phyloP scores from a whole-genome alignment of 2,888 invertebrate species.

The Aricia artaxerxes region DNA sequence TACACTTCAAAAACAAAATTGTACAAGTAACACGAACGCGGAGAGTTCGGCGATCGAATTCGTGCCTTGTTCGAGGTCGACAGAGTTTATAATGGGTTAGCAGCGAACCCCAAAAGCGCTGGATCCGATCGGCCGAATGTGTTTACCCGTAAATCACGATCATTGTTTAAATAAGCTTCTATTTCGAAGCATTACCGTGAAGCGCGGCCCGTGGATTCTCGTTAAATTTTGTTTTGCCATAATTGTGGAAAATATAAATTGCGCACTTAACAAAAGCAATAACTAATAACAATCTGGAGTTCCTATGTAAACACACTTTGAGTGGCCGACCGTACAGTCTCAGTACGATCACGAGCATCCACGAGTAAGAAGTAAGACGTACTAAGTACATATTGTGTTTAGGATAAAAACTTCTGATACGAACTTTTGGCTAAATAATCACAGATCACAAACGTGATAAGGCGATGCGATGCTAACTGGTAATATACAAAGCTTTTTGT shows the following conservation, averaged over 20 bases:
- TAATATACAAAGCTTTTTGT: too few species aligned
- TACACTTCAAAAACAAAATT: constrained; percentile 49
- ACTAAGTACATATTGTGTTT: background rate
- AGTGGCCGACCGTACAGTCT: background rate
- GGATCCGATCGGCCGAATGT: constrained; percentile 59
- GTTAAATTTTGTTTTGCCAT: constrained; percentile 64
- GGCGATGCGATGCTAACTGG: too few species aligned
- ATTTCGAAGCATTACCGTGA: constrained; percentile 73
- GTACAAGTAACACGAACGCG: constrained; percentile 44
- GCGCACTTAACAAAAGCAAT: constrained; percentile 51
- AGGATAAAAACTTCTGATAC: too few species aligned
- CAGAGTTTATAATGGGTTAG: constrained; percentile 50
- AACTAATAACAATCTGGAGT: constrained; percentile 42
- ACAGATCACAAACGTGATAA: too few species aligned
- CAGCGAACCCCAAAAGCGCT: constrained; percentile 49
- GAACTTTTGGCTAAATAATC: too few species aligned
- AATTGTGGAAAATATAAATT: constrained; percentile 55
- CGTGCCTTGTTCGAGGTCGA: constrained; percentile 24
- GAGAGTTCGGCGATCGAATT: background rate
- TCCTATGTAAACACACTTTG: constrained; percentile 30
- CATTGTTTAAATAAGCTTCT: constrained; percentile 76
- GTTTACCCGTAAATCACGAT: constrained; percentile 77
- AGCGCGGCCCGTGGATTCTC: constrained; percentile 55
- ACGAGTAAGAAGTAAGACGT: background rate
- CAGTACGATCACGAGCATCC: background rate